Base-by-base conservation (phyloP, 2,888 invertebrate species). In the Phymatocera aterrima region DNA sequence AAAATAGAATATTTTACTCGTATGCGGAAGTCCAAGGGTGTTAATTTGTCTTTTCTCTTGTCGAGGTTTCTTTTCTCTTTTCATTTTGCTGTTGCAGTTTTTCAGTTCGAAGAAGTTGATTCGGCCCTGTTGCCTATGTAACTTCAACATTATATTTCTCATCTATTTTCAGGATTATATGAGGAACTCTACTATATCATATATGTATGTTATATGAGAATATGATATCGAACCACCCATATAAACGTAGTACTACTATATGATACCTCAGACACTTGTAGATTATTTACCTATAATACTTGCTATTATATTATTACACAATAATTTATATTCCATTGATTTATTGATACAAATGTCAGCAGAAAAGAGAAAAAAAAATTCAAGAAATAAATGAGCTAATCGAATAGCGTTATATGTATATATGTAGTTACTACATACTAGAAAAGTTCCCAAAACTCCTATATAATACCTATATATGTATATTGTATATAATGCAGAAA, bases 341-440 rank as follows among this genome's bases (percentile, higher is more conserved):
- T n/a, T n/a, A n/a, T n/a, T n/a, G n/a, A n/a, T n/a, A n/a, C n/a
- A n/a, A n/a, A n/a, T n/a, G n/a, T n/a, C n/a, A n/a, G n/a, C n/a
- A 79, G 54, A 72, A 57, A 78, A 65, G 79, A 12, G 43, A 70
- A 28, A 34, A 34, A 46, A 68, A 82, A 78, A 68, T 37, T 79
- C 68, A 80, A 77, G 78, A 78, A 82, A 74, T 18, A 37, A 64
- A 64, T 15, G 37, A 12, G 75, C 79, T 75, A 80, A 81, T 79
- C 57, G 79, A 46, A 46, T n/a, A 54, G 34, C 37, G n/a, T 57
- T 64, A 21, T 43, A 43, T 43, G 12, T 12, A 43, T 10, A 43
- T 10, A 12, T n/a, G 15, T 61, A 61, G 61, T 61, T 61, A 34
- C 28, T 61, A 28, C 5, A 28, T n/a, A 31, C 6, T 43, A 60